Evolutionary conservation across 64 coral and sea anemone genomes (phyloP).

Genomic region (Platygyra sinensis): DNA sequence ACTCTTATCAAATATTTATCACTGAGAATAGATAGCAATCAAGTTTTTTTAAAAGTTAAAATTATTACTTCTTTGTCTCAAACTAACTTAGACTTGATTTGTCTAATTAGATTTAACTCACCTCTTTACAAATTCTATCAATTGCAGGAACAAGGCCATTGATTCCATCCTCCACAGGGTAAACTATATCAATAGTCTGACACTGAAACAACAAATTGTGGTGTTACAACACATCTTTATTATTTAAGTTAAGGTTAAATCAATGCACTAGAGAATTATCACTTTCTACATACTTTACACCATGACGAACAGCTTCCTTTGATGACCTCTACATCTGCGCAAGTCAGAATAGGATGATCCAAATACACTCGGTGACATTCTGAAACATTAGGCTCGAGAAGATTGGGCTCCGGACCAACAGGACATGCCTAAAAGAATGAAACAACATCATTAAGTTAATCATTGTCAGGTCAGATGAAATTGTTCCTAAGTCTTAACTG

Average conservation of each 20-base stretch:
- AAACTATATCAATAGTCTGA: conserved; percentile 83
- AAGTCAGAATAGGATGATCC: conserved; percentile 86
- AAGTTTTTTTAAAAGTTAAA: neutral
- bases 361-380: conserved; percentile 84
- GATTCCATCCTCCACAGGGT: conserved; percentile 73
- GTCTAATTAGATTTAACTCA: neutral
- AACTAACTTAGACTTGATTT: neutral
- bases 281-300: conserved; percentile 67
- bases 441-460: neutral
- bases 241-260: neutral
- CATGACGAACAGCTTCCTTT: conserved; percentile 63
- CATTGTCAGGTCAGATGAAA: neutral
- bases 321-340: conserved; percentile 81
- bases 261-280: neutral
- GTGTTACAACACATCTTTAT: neutral
- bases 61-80: neutral
- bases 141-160: conserved; percentile 73
- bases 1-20: no score
- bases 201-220: conserved; percentile 38
- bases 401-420: conserved; percentile 86
- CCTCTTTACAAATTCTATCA: conserved; percentile 87
- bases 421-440: conserved; percentile 73
- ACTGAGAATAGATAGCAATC: neutral
- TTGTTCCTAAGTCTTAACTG: no score
- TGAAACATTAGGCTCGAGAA: conserved; percentile 73